A percentile compares a stretch with the other conserved stretches of the same genome.
Conservation (phyloP, 2,888 invertebrate species). For the Dugesia japonica region DNA sequence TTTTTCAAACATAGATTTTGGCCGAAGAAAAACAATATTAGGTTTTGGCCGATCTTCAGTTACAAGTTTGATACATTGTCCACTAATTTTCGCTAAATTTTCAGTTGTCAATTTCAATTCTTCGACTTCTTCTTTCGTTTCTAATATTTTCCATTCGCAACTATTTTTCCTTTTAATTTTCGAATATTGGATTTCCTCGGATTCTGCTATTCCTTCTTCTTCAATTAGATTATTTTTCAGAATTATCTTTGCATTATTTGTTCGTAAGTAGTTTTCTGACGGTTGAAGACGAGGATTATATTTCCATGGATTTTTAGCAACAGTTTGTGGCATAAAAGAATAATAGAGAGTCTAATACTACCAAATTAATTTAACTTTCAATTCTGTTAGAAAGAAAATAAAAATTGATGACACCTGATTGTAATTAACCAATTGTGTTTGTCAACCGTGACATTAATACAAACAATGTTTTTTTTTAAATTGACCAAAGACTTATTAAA, state of each 20-base stretch:
- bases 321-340: background rate
- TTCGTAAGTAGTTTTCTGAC: background rate
- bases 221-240: background rate
- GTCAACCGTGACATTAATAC: background rate
- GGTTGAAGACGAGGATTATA: background rate
- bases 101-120: background rate
- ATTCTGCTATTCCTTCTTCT: background rate
- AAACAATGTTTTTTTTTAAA: too few relatives aligned
- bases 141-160: background rate
- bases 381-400: background rate
- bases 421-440: background rate
- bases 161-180: background rate
- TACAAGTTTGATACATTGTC: background rate
- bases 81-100: background rate
- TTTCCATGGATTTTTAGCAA: background rate
- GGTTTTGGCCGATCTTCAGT: background rate
- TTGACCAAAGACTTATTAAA: too few relatives aligned
- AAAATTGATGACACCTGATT: background rate
- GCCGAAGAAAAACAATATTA: background rate
- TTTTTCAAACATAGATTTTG: background rate
- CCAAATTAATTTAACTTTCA: too few relatives aligned
- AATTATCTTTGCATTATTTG: background rate
- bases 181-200: background rate
- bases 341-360: background rate
- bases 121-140: slow-evolving; percentile 8